A percentile compares a stretch with the other conserved stretches of the same genome.
phyloP scores from a whole-genome alignment of 2,888 invertebrate species.

The Dryobotodes eremita region DNA sequence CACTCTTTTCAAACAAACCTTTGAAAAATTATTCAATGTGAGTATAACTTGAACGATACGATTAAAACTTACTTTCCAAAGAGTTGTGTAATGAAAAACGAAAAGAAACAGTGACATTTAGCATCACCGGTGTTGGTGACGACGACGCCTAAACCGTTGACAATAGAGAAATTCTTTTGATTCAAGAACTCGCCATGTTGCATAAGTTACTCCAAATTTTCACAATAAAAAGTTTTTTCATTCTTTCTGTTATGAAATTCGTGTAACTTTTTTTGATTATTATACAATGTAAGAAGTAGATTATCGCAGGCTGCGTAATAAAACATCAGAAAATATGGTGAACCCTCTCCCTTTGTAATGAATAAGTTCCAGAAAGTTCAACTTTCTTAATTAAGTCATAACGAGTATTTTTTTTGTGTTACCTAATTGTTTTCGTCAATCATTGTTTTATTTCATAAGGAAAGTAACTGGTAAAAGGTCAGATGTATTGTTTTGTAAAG shows the following conservation, averaged over 20 bases:
- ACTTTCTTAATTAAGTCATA: slow-evolving; percentile 57
- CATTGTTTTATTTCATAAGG: slow-evolving; percentile 41
- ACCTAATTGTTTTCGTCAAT: slow-evolving; percentile 38
- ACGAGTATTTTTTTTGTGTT: slow-evolving; percentile 42
- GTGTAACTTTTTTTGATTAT: slow-evolving; percentile 48
- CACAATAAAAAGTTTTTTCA: slow-evolving; percentile 23
- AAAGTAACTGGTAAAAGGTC: slow-evolving; percentile 34
- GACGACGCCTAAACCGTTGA: slow-evolving; percentile 17
- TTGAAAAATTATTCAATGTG: slow-evolving; percentile 33
- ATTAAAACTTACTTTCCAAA: slow-evolving; percentile 38
- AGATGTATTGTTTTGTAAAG: slow-evolving; percentile 17
- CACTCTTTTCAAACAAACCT: slow-evolving; percentile 23
- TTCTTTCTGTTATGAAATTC: slow-evolving; percentile 54
- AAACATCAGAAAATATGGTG: slow-evolving; percentile 35
- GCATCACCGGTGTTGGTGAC: slow-evolving; percentile 18
- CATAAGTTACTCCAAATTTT: slow-evolving; percentile 39
- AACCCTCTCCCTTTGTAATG: slow-evolving; percentile 41
- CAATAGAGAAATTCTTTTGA: slow-evolving; percentile 36
- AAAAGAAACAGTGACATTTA: slow-evolving; percentile 49
- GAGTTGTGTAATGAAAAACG: slow-evolving; percentile 57
- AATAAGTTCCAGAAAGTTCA: slow-evolving; percentile 30
- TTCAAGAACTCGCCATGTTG: slow-evolving; percentile 40
- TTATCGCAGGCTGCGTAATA: slow-evolving; percentile 52
- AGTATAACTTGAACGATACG: slow-evolving; percentile 39
- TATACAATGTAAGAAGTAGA: slow-evolving; percentile 49